Conservation (phyloP, 92 coral and sea anemone genomes). For the Phenganax stokvisi region DNA sequence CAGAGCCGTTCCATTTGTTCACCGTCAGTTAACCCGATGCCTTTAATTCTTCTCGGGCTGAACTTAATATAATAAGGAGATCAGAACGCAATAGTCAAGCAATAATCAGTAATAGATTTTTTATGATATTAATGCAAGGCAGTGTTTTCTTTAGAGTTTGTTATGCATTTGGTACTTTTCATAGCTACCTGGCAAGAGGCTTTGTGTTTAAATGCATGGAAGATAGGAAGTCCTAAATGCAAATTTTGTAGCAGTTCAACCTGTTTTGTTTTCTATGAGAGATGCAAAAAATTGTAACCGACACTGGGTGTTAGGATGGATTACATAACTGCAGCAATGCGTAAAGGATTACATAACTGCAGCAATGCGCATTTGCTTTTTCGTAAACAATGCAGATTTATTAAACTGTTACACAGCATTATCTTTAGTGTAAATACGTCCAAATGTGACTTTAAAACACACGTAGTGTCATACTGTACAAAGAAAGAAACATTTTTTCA, state of each 20-base stretch:
- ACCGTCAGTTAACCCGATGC: not conserved
- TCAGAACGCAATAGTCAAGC: not conserved
- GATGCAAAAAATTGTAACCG: no score
- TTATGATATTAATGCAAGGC: no score
- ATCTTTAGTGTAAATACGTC: not conserved
- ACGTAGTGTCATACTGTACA: not conserved
- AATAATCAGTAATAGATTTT: no score
- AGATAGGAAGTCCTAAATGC: not conserved
- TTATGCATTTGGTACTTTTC: no score
- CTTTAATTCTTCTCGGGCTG: not conserved
- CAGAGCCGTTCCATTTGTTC: slow-evolving; percentile 11
- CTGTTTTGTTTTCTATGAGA: not conserved
- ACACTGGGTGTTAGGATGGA: no score
- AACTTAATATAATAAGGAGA: not conserved
- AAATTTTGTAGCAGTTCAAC: not conserved
- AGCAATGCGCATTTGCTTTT: no score
- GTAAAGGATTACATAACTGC: no score
- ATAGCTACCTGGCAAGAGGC: not conserved
- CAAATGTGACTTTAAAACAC: not conserved
- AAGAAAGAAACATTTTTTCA: not conserved
- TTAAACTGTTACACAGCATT: no score
- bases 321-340: no score
- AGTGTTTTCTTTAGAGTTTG: no score
- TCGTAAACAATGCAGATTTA: no score
- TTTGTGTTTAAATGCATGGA: not conserved